Evolutionary conservation across 2,113 vertebrate species (phyloP).

Genomic region (Pelmatolapia mariae): DNA sequence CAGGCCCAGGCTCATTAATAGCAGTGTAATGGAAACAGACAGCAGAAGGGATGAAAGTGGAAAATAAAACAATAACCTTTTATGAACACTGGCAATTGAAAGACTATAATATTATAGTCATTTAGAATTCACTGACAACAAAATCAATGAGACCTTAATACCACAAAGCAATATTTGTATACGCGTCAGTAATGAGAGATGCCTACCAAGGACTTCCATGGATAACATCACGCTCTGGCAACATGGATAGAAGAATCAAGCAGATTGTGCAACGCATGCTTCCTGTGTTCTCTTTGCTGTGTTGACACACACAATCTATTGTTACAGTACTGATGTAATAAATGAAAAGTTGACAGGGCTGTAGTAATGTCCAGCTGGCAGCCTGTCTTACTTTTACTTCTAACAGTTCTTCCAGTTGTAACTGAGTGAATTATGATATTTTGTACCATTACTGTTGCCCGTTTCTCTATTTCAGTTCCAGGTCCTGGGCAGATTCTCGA

Average conservation of each 20-base stretch:
- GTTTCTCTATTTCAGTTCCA: conserved; percentile 61
- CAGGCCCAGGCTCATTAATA: conserved; percentile 21
- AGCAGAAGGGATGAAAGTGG: background rate
- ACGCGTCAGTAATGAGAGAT: background rate
- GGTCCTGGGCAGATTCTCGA: conserved; percentile 63
- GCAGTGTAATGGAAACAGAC: conserved; percentile 30
- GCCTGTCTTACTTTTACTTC: background rate
- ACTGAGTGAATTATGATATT: background rate
- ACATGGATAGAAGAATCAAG: background rate
- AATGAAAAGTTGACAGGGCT: background rate
- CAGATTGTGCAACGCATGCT: background rate
- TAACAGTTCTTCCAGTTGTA: conserved; percentile 15
- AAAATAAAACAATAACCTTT: conserved; percentile 16
- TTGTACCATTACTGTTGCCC: background rate
- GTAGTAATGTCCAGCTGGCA: background rate
- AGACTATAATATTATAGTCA: conserved; percentile 8
- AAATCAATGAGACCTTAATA: conserved; percentile 15
- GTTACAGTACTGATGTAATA: conserved; percentile 3
- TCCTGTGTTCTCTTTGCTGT: background rate
- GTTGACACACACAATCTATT: background rate
- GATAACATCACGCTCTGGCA: background rate
- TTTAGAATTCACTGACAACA: conserved; percentile 6
- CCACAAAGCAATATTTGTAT: conserved; percentile 11
- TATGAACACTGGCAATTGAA: conserved; percentile 8
- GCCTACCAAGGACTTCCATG: background rate